Base-by-base conservation (phyloP, 2,888 invertebrate genomes). In the Tinea trinotella region DNA sequence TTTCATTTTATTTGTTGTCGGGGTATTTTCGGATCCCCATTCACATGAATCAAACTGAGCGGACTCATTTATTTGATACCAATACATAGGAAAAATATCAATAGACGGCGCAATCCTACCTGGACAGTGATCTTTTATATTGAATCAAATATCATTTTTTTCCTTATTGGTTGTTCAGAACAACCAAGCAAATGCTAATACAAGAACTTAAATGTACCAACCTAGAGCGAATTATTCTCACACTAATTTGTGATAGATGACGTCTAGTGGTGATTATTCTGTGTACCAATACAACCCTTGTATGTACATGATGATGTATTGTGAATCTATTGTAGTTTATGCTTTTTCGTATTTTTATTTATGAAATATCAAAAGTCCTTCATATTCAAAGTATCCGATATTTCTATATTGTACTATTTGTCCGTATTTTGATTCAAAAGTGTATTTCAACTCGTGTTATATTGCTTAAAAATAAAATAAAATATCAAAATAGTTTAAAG, bases 11-110 rank as follows among this genome's bases (percentile, higher is more conserved):
- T 81, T 81, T 77, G 82, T 70, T 68, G 63, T 70, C 67, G 70
- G 70, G 70, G n/a, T 70, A 71, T 76, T 80, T 77, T 66, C 74
- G 70, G 72, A 67, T 74, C 80, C 80, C 80, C 73, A 74, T 80
- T 74, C 79, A 67, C 76, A 82, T 83, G 81, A 80, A 82, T 83
- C 82, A 83, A 83, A 80, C 74, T 68, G 77, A 67, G 66, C 79
- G 76, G 67, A 74, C 76, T 82, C 81, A 82, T 83, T 83, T 82
- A 79, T 83, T 82, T 78, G 79, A 75, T 79, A 73, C 74, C 68
- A 66, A 68, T 36, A 36, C 6, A 4, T 36, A n/a, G 5, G 6
- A 7, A 24, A 24, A 7, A 24, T 24, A 24, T 7, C 9, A 24
- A 24, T 5, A 9, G 9, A 5, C 24, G 24, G 24, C n/a, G n/a